Conservation (phyloP, 2,888 invertebrate species). For the Ectropis crepuscularia region DNA sequence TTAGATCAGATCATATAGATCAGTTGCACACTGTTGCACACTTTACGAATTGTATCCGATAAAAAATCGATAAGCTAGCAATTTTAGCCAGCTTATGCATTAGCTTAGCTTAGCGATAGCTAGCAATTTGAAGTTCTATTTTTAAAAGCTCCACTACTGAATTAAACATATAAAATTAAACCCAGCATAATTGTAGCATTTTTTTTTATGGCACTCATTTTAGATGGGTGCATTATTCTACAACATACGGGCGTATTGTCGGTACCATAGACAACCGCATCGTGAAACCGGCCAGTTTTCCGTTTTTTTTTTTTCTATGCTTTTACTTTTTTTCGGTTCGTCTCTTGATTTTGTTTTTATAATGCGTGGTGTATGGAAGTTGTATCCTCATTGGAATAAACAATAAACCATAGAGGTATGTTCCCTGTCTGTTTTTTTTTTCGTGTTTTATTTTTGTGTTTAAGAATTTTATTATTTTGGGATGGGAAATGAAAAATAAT, state of each 20-base stretch:
- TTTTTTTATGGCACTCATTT: constrained; percentile 24
- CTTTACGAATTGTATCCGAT: too few relatives aligned
- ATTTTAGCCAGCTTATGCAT: too few relatives aligned
- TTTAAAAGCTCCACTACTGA: too few relatives aligned
- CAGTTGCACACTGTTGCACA: too few relatives aligned
- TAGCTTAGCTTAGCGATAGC: too few relatives aligned
- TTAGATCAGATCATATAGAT: too few relatives aligned
- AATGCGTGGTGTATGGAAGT: constrained; percentile 11
- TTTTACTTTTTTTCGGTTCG: constrained; percentile 21
- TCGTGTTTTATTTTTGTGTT: too few relatives aligned
- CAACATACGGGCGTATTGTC: constrained; percentile 58
- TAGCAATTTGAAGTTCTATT: too few relatives aligned
- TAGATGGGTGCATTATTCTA: constrained; percentile 24
- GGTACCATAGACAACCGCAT: constrained; percentile 53
- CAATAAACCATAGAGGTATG: neutral
- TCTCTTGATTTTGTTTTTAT: constrained; percentile 25
- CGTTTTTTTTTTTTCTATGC: constrained; percentile 22
- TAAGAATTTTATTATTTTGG: too few relatives aligned
- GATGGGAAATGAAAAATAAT: too few relatives aligned
- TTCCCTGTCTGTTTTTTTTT: too few relatives aligned
- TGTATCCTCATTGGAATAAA: neutral
- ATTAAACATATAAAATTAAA: neutral
- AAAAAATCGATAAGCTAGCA: too few relatives aligned
- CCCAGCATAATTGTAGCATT: constrained; percentile 10
- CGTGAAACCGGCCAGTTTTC: constrained; percentile 38